Evolutionary conservation across 2,888 invertebrate species (phyloP).

Genomic region (Cartodere bifasciata): DNA sequence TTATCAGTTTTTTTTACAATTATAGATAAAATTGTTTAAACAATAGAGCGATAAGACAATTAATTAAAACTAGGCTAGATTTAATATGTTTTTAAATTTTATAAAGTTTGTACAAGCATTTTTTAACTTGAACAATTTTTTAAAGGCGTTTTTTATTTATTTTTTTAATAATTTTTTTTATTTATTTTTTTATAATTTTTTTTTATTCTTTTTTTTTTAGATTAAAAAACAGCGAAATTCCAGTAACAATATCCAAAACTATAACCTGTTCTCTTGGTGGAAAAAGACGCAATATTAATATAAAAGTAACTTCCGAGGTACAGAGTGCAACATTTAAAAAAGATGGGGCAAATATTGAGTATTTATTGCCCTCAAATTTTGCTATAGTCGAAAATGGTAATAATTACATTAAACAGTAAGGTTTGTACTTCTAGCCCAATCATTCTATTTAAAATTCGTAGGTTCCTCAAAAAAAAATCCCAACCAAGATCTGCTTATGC

Average conservation of each 20-base stretch:
- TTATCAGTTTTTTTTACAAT: no score
- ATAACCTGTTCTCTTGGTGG: slow-evolving; percentile 78
- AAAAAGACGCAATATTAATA: slow-evolving; percentile 49
- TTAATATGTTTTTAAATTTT: slow-evolving; percentile 1
- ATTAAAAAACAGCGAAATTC: slow-evolving; percentile 53
- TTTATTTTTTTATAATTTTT: slow-evolving; percentile 6
- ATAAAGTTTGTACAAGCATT: background rate
- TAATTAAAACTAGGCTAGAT: no score
- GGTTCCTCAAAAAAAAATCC: no score
- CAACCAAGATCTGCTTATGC: no score
- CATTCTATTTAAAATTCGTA: no score
- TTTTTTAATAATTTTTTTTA: slow-evolving; percentile 1
- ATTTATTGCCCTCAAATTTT: slow-evolving; percentile 38
- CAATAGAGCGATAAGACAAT: no score
- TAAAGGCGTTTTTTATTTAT: no score
- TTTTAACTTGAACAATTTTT: background rate
- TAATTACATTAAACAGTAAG: slow-evolving; percentile 26
- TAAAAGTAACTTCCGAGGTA: slow-evolving; percentile 45
- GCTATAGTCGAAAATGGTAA: slow-evolving; percentile 37
- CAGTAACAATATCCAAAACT: slow-evolving; percentile 58
- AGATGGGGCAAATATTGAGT: slow-evolving; percentile 40
- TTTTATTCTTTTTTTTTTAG: slow-evolving; percentile 36
- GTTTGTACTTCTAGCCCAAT: no score
- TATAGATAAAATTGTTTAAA: no score
- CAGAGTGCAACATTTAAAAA: slow-evolving; percentile 40